Conservation (phyloP, 2,113 vertebrate genomes). For the Bettongia penicillata region DNA sequence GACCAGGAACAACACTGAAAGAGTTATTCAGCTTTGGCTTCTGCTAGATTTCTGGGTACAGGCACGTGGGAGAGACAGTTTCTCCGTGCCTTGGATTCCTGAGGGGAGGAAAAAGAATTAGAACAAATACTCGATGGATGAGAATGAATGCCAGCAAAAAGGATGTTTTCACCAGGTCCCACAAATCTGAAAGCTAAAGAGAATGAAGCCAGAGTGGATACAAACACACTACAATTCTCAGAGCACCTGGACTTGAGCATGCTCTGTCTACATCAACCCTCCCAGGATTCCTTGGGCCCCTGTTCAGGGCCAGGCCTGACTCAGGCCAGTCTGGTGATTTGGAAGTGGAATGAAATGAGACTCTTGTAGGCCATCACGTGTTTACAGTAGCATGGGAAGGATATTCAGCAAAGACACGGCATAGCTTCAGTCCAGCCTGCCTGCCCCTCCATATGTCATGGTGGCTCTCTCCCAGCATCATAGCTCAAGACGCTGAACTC, state of each 20-base stretch:
- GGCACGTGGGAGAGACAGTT: not conserved
- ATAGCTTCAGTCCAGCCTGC: too few relatives aligned
- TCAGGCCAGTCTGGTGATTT: not conserved
- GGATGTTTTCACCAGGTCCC: too few relatives aligned
- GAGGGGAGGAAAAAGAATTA: not conserved
- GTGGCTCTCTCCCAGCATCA: not conserved
- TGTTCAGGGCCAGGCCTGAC: not conserved
- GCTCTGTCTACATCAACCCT: not conserved
- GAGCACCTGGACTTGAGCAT: not conserved
- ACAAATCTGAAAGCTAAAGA: not conserved
- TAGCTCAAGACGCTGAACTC: not conserved
- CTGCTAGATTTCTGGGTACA: not conserved
- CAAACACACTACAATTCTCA: not conserved
- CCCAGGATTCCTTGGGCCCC: not conserved
- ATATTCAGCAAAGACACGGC: not conserved
- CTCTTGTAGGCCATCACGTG: too few relatives aligned
- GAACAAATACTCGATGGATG: not conserved
- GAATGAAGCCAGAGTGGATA: not conserved
- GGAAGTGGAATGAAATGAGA: not conserved
- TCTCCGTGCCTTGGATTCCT: not conserved
- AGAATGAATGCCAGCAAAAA: not conserved
- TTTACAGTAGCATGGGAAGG: not conserved
- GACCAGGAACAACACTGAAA: not conserved
- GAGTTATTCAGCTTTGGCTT: not conserved
- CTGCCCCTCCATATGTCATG: not conserved